These are phyloP conservation scores for Tinea trinotella DNA, from an alignment of 2,888 invertebrate genomes.

Conservation along the genomic window DNA sequence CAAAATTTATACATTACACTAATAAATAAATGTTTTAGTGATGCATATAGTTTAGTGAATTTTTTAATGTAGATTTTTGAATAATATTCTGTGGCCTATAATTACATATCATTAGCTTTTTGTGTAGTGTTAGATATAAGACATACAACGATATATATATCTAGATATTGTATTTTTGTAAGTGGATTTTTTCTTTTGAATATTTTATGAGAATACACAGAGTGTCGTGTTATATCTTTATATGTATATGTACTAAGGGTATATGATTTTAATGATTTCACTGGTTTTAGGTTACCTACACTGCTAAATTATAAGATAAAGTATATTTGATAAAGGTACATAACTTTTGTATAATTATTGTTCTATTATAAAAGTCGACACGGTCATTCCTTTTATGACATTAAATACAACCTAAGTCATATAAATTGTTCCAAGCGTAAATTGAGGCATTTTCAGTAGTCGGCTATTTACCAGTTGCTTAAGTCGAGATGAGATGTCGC, in stretches of 20 bases:
- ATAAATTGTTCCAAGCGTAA: too few species aligned
- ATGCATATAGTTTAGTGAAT: background rate
- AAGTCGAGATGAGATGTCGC: too few species aligned
- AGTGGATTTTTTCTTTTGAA: slow-evolving; percentile 7
- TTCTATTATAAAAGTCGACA: too few species aligned
- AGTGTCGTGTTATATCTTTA: background rate
- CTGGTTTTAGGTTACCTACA: too few species aligned
- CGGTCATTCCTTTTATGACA: too few species aligned
- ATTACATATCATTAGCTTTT: slow-evolving; percentile 16
- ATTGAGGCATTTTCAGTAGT: too few species aligned
- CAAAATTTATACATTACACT: background rate
- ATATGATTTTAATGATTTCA: background rate
- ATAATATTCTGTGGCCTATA: slow-evolving; percentile 12
- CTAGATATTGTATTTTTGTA: slow-evolving; percentile 1
- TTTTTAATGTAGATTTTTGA: slow-evolving; percentile 7
- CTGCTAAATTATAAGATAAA: too few species aligned
- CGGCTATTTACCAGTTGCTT: too few species aligned
- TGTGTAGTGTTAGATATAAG: background rate
- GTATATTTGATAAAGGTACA: too few species aligned
- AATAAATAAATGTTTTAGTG: background rate
- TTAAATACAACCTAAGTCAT: too few species aligned
- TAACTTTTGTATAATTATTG: too few species aligned
- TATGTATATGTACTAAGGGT: too few species aligned
- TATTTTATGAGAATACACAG: background rate
- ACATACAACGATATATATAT: slow-evolving; percentile 4